Evolutionary conservation across 2,797 vertebrate species (phyloP).

Genomic region (Cephalopachus bancanus): DNA sequence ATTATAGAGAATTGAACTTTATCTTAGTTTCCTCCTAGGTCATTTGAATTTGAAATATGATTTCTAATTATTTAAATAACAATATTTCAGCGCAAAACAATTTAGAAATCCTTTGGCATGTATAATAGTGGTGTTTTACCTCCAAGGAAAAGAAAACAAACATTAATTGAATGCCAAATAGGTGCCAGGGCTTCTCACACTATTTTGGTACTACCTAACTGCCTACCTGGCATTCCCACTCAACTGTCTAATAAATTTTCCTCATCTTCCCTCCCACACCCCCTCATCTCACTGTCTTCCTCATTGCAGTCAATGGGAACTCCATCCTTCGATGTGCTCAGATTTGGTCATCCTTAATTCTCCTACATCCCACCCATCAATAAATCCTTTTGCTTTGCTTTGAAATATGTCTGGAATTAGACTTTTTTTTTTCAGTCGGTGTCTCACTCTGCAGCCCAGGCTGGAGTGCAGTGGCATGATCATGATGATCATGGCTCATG

Average conservation of each 20-base stretch:
- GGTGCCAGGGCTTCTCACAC: background rate
- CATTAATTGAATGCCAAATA: background rate
- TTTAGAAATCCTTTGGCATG: conserved; percentile 26
- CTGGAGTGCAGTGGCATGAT: no score
- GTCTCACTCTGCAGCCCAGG: no score
- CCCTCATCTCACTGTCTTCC: background rate
- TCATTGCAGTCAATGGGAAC: background rate
- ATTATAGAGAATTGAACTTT: conserved; percentile 40
- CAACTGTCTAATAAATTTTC: background rate
- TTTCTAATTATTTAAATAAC: conserved; percentile 18
- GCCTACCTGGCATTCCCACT: background rate
- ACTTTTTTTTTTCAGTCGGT: background rate
- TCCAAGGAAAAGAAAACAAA: background rate
- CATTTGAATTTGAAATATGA: conserved; percentile 10
- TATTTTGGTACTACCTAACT: background rate
- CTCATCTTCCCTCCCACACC: background rate
- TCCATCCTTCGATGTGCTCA: background rate
- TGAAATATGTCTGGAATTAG: background rate
- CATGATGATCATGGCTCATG: no score
- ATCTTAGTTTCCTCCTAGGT: background rate
- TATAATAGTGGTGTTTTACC: conserved; percentile 15
- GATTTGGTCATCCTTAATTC: background rate
- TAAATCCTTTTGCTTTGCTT: conserved; percentile 31
- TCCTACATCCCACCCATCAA: background rate
- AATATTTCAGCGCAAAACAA: background rate